Evolutionary conservation across 2,113 vertebrate genomes (phyloP), one percentile per base, ranked within the genome.

Genomic region (Paramisgurnus dabryanus): DNA sequence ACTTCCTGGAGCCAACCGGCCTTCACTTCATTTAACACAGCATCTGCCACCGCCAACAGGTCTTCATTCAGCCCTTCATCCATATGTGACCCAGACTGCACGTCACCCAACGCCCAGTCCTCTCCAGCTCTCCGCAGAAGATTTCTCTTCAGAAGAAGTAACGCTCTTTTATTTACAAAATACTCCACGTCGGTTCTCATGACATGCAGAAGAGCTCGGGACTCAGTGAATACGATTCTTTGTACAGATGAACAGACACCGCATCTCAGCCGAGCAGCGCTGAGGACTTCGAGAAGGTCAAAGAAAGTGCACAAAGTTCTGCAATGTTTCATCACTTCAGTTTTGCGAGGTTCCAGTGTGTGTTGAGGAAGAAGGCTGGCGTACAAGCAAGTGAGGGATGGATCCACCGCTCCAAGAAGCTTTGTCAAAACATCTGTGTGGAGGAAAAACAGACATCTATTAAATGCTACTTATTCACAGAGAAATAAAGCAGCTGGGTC

Each of bases 141-240:
- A 8, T 89, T 93, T 81, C 89, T 94, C 90, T 98, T 99, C 67
- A 98, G 87, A 3, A 98, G 87, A 55, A 96, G 75, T 74, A 98
- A 86, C 0, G 85, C 84, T 76, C 89, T 90, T 83, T 93, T 97
- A 84, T 93, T 94, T 55, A 97, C 89, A 68, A 94, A 91, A 63
- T 93, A 91, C 40, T 87, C 87, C 27, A 91, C 2, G 0, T 93
- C 87, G 70, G 87, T 88, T 63, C 84, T 87, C 68, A 92, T 64
- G 0, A 89, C 5, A 0, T 76, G 73, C 27, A 97, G 87, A 43
- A 95, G 82, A 0, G 72, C 86, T 2, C 89, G 82, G 13, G 91
- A 84, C 53, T 91, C 92, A 67, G 84, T 50, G 83, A 93, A 90
- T 1, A 92, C 49, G 5, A 94, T 60, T 82, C 91, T 93, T 79